Evolutionary conservation across 2,797 vertebrate species (phyloP), one percentile per base, ranked within the genome.

Genomic region (Emys orbicularis): DNA sequence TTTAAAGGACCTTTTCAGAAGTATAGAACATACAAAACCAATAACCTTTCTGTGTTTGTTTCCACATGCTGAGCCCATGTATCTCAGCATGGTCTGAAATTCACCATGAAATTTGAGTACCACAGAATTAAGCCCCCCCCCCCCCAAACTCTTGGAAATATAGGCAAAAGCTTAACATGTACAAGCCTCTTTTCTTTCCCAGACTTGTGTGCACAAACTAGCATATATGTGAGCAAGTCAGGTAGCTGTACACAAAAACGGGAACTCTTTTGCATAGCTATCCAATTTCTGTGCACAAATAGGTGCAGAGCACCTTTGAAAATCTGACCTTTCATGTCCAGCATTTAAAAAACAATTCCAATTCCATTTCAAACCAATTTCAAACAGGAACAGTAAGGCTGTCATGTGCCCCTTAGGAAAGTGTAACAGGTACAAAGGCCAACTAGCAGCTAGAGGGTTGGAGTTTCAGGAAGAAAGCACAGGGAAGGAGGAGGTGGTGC

Each of bases 131-230:
- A 3, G 61, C 31, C 25, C 41, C 53, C 31, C 31, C 25, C 41
- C 53, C 31, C 2, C 5, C 49, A 59, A 72, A 12, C 5, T 9
- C 34, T 5, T 0, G 0, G 21, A 41, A 1, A 21, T 49, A 52
- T 1, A 1, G 34, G 19, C 79, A 18, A 25, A 34, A 37, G 29
- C 21, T 0, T 8, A 0, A 0, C 68, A 68, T 10, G 5, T 68
- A 9, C 34, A 68, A 19, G 19, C 9, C 65, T 68, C 21, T 13
- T n/a, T 23, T 23, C 10, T 6, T 23, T 3, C 16, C 27, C 27
- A 52, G n/a, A 72, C 37, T 18, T 12, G 5, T 13, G 16, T 19
- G 10, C 6, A 34, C 56, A 61, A 56, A 21, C 7, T 11, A 21
- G 57, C 11, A 68, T 21, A 61, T 61, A 18, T 61, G 4, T 21